Percentiles rank a stretch among this genome's conserved stretches.
Conservation (phyloP, 2,113 vertebrate species). For the Strigops habroptila region DNA sequence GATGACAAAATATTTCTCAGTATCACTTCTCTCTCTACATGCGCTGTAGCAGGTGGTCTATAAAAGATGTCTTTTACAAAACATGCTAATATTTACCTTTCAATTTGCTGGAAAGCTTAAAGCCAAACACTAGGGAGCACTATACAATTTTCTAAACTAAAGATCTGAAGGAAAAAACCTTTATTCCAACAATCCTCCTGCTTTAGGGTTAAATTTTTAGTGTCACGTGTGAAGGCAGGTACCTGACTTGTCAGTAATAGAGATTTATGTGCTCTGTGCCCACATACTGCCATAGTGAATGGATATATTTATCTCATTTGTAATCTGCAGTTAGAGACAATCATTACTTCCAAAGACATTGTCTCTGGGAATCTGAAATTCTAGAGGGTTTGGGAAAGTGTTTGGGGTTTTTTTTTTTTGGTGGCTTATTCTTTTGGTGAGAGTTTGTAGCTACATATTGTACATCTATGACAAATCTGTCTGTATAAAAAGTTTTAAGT, state of each 20-base stretch:
- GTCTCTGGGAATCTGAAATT: not conserved
- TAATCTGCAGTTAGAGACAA: not conserved
- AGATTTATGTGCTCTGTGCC: not conserved
- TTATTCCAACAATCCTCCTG: not conserved
- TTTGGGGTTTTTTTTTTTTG: not conserved
- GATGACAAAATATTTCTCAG: not conserved
- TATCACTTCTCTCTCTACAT: not conserved
- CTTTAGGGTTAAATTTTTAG: not conserved
- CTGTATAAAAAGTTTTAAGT: not conserved
- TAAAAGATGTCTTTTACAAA: not conserved
- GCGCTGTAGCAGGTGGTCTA: not conserved
- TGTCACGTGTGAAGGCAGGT: not conserved
- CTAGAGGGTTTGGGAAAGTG: not conserved
- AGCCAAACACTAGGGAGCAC: not conserved
- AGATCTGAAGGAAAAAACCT: not conserved
- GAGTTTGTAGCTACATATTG: not conserved
- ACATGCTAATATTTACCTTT: not conserved
- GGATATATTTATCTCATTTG: slow-evolving; percentile 9
- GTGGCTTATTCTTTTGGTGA: not conserved
- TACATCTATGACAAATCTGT: not conserved
- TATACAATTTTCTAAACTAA: not conserved
- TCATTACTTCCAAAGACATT: not conserved
- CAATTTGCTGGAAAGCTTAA: not conserved
- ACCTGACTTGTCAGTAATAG: not conserved
- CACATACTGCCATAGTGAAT: not conserved